Conservation (phyloP, 2,888 invertebrate species). For the Clunio marinus region DNA sequence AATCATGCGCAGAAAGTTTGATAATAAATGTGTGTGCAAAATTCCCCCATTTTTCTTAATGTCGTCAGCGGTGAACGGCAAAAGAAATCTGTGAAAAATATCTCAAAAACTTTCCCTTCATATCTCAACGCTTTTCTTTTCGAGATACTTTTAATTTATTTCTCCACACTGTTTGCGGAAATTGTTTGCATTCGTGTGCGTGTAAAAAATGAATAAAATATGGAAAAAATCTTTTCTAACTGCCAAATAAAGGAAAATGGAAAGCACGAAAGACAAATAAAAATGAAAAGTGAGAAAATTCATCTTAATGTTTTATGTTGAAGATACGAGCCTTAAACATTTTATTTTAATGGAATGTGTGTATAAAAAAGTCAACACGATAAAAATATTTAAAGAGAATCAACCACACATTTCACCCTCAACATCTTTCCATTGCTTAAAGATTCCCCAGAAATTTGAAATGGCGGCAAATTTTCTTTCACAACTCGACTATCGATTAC, state of each 20-base stretch:
- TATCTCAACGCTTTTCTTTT: neutral
- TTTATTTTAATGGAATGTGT: constrained; percentile 3
- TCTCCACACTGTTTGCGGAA: neutral
- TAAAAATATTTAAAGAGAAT: too few species aligned
- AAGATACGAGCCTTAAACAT: neutral
- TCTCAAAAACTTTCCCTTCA: neutral
- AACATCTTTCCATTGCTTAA: too few species aligned
- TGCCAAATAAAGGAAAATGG: neutral
- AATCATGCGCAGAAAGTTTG: constrained; percentile 34
- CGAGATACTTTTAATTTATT: constrained; percentile 11
- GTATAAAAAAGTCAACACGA: too few species aligned
- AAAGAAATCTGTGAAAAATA: neutral
- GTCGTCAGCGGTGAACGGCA: neutral
- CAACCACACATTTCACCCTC: too few species aligned
- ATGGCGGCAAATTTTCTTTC: neutral
- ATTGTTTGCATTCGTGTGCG: constrained; percentile 2
- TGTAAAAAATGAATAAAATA: constrained; percentile 1
- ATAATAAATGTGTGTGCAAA: constrained; percentile 19
- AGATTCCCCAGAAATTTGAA: too few species aligned
- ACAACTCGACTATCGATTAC: constrained; percentile 3
- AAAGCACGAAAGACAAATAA: neutral
- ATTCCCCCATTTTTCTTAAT: constrained; percentile 33
- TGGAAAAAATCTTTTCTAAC: neutral
- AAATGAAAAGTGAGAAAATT: neutral
- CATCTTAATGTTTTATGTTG: neutral